Conservation (phyloP, 2,113 vertebrate species). For the Condylura cristata region DNA sequence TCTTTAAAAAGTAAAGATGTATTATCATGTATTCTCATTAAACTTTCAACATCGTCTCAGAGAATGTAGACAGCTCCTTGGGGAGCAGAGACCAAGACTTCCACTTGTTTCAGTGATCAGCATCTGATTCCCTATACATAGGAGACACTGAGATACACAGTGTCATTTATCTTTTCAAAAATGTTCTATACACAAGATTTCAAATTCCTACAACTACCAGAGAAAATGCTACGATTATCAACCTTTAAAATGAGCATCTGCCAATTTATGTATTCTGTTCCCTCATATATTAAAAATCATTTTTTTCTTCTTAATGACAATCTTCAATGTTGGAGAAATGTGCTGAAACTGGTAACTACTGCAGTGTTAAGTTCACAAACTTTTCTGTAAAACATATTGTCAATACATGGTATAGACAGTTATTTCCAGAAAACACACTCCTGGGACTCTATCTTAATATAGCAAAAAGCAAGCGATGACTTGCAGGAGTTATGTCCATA, state of each 20-base stretch:
- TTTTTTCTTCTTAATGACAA: background rate
- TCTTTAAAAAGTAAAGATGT: no score
- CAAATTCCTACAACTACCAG: background rate
- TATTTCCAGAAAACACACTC: background rate
- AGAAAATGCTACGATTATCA: background rate
- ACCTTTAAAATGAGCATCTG: background rate
- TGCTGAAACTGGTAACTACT: background rate
- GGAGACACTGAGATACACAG: background rate
- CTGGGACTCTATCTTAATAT: background rate
- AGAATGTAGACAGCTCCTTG: background rate
- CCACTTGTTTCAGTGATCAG: no score
- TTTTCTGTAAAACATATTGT: background rate
- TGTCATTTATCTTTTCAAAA: background rate
- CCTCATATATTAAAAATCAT: background rate
- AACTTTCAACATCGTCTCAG: background rate
- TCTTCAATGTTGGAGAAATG: background rate
- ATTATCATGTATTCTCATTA: background rate
- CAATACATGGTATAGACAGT: background rate
- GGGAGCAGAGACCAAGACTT: background rate
- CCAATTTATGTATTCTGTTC: background rate
- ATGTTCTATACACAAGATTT: background rate
- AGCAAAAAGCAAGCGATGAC: background rate
- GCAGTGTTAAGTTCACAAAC: background rate
- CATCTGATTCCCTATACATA: background rate
- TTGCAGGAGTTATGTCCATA: background rate